Evolutionary conservation across 2,888 invertebrate species (phyloP).

Genomic region (Villa cingulata): DNA sequence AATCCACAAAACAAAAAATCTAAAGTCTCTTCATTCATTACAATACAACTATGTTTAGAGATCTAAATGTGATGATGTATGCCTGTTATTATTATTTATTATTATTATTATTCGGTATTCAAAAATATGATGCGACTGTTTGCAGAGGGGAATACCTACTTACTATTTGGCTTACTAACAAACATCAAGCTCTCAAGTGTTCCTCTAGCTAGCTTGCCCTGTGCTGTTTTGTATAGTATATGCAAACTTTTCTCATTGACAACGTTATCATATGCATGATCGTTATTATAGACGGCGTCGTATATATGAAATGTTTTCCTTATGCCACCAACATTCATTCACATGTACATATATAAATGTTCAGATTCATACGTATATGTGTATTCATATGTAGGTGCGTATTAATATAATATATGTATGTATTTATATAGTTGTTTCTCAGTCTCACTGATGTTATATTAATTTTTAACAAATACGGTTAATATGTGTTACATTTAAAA

Average conservation of each 20-base stretch:
- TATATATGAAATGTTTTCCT: too few species aligned
- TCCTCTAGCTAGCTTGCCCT: conserved; percentile 12
- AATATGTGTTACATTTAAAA: too few species aligned
- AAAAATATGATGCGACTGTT: conserved; percentile 35
- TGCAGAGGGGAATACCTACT: conserved; percentile 39
- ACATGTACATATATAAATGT: too few species aligned
- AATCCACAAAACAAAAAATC: conserved; percentile 10
- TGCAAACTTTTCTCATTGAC: background rate
- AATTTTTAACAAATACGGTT: too few species aligned
- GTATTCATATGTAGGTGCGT: too few species aligned
- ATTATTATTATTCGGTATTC: conserved; percentile 16
- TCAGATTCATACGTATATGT: too few species aligned
- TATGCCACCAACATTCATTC: too few species aligned
- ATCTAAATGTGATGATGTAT: too few species aligned
- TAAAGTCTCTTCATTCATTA: conserved; percentile 10
- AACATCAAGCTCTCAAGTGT: conserved; percentile 37
- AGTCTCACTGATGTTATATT: too few species aligned
- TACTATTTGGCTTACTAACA: conserved; percentile 40
- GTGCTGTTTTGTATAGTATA: background rate
- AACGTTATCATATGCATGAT: background rate
- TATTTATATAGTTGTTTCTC: too few species aligned
- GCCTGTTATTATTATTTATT: conserved; percentile 9
- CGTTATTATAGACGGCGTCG: background rate
- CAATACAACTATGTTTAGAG: background rate
- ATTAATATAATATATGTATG: too few species aligned